Percentiles rank a stretch among this genome's conserved stretches.
These are phyloP conservation scores for Phalloptychus januarius DNA, from an alignment of 2,797 vertebrate genomes.

Conservation along the genomic window DNA sequence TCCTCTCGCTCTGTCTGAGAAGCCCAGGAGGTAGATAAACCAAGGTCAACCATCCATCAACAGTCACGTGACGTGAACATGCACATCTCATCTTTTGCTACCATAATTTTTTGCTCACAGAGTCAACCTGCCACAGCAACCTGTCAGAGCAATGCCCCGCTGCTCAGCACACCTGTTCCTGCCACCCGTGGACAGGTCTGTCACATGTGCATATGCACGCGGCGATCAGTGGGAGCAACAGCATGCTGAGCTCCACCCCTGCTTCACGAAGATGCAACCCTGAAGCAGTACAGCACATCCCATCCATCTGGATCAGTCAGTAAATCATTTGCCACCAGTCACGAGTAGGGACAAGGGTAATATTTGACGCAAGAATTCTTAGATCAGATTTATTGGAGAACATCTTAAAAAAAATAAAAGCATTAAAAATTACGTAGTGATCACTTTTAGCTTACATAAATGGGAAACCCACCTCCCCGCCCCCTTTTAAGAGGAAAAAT, in stretches of 20 bases:
- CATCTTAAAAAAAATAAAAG: no score
- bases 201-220: slow-evolving; percentile 7
- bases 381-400: background rate
- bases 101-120: slow-evolving; percentile 6
- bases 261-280: slow-evolving; percentile 48
- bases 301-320: slow-evolving; percentile 66
- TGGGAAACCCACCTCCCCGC: no score
- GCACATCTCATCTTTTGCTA: slow-evolving; percentile 19
- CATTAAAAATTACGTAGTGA: background rate
- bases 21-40: slow-evolving; percentile 37
- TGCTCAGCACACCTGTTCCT: slow-evolving; percentile 48
- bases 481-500: background rate
- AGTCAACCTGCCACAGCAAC: slow-evolving; percentile 36
- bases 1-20: slow-evolving; percentile 38
- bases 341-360: background rate
- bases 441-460: background rate
- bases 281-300: slow-evolving; percentile 60
- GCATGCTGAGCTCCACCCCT: slow-evolving; percentile 36
- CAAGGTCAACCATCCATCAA: slow-evolving; percentile 64
- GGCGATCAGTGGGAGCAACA: slow-evolving; percentile 47
- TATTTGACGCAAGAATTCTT: background rate
- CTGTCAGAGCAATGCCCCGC: slow-evolving; percentile 41
- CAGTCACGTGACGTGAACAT: slow-evolving; percentile 10
- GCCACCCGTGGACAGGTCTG: background rate
- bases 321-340: slow-evolving; percentile 20